Evolutionary conservation across 2,888 invertebrate genomes (phyloP).

Genomic region (Drosophila melanocephala): DNA sequence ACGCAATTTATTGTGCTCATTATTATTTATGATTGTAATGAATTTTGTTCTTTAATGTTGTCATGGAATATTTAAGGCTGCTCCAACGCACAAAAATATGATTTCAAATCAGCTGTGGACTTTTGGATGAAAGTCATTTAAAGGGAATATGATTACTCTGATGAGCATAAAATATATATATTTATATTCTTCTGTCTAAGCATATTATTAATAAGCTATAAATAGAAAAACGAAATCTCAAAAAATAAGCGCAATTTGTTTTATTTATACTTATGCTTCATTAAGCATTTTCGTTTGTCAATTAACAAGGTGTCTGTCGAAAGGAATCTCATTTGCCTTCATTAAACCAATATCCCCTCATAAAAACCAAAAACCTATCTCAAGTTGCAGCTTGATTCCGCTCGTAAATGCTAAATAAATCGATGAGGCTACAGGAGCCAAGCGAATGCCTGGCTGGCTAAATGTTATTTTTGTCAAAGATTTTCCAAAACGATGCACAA

Average conservation of each 20-base stretch:
- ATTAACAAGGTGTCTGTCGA: neutral
- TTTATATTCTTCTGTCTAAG: neutral
- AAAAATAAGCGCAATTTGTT: neutral
- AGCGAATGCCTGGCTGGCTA: constrained; percentile 22
- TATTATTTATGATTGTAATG: neutral
- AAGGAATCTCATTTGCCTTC: neutral
- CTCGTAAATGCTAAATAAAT: constrained; percentile 65
- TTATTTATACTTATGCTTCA: neutral
- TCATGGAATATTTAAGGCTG: neutral
- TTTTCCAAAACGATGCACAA: constrained; percentile 80
- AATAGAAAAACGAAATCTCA: neutral
- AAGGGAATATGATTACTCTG: neutral
- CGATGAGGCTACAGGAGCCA: constrained; percentile 46
- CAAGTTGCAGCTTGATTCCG: constrained; percentile 20
- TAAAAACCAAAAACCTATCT: constrained; percentile 1
- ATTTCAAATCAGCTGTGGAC: neutral
- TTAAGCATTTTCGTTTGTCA: neutral
- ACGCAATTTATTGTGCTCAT: neutral
- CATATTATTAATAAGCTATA: neutral
- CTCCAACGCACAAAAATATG: neutral
- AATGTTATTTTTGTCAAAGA: constrained; percentile 74
- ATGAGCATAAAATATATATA: neutral
- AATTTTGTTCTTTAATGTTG: neutral
- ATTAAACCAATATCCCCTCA: neutral
- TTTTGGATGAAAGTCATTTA: neutral